Conservation (phyloP, 2,113 vertebrate species). For the Oceanites oceanicus region DNA sequence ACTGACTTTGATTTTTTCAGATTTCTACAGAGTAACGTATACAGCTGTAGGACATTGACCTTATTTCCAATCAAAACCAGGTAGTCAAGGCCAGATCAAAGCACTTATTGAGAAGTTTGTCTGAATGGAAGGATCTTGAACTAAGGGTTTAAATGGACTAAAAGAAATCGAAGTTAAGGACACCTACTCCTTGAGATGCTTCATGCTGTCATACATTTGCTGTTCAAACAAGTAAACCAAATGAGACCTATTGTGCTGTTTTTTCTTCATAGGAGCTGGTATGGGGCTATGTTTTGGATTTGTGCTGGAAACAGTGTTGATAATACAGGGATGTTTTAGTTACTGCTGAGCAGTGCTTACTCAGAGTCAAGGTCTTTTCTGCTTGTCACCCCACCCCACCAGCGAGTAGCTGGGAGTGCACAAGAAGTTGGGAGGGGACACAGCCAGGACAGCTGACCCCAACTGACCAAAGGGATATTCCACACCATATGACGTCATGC, state of each 20-base stretch:
- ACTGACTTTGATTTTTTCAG: neutral
- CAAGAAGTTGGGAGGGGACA: no score
- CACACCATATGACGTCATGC: no score
- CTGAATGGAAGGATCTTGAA: neutral
- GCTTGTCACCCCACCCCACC: no score
- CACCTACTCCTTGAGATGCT: neutral
- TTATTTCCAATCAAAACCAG: neutral
- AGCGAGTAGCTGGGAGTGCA: no score
- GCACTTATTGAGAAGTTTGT: neutral
- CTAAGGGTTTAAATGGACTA: neutral
- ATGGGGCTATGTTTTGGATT: no score
- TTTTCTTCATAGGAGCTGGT: no score
- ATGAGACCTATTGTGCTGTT: neutral
- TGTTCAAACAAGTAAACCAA: neutral
- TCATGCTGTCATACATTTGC: neutral
- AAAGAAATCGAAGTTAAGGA: neutral
- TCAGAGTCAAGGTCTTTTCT: no score
- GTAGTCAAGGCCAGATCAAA: neutral
- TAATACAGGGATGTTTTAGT: no score
- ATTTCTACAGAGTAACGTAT: fast-evolving
- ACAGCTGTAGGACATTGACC: neutral
- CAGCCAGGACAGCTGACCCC: no score
- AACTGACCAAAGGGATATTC: no score
- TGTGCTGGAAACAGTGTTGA: no score
- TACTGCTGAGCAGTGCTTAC: no score